Conservation (phyloP, 2,113 vertebrate genomes). For the Strix aluco region DNA sequence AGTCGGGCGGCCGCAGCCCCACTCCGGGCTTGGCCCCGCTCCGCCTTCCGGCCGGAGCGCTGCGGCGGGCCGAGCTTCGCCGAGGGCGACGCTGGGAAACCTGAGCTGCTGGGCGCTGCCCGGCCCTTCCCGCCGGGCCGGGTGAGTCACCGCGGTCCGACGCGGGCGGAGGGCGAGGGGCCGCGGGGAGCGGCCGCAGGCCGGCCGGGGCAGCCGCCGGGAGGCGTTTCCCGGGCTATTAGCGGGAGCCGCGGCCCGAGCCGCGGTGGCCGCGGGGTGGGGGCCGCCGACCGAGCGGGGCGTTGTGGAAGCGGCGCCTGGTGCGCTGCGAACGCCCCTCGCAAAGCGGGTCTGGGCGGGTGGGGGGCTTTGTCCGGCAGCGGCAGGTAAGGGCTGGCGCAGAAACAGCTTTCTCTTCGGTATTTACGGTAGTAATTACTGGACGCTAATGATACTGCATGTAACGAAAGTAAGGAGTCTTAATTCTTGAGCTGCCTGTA, state of each 20-base stretch:
- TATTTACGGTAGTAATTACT: neutral
- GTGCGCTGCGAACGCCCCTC: neutral
- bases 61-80: neutral
- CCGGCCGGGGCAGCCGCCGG: neutral
- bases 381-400: neutral
- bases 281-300: neutral
- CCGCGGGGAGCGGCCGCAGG: neutral
- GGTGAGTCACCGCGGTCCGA: neutral
- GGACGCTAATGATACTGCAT: neutral
- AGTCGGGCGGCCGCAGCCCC: too few species aligned
- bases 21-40: neutral
- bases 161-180: neutral
- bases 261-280: neutral
- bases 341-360: neutral
- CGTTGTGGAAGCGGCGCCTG: neutral
- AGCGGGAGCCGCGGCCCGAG: neutral
- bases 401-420: rapidly evolving
- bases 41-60: neutral
- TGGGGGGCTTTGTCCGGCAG: neutral
- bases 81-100: neutral
- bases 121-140: neutral
- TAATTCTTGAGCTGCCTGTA: too few species aligned
- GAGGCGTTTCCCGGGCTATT: neutral
- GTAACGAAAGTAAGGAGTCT: rapidly evolving
- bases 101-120: neutral